Conservation (phyloP, 2,113 vertebrate genomes). For the Stegastes partitus region DNA sequence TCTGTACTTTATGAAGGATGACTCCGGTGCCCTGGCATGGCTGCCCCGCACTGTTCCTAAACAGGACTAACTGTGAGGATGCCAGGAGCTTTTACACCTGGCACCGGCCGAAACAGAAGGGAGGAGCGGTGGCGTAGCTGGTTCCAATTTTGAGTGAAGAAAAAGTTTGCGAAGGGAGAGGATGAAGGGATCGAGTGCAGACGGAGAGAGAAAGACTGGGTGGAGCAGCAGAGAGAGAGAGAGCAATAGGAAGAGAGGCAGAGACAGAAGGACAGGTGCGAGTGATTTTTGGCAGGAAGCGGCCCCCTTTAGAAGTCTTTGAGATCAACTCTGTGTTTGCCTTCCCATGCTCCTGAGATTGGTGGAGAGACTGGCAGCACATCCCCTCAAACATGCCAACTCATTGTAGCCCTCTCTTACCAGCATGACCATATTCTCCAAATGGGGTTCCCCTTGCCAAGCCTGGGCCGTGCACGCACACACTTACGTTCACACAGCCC, state of each 20-base stretch:
- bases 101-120: conserved; percentile 62
- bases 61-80: conserved; percentile 63
- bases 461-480: neutral
- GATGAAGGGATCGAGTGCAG: conserved; percentile 60
- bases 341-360: conserved; percentile 83
- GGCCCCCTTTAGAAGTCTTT: conserved; percentile 75
- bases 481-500: neutral
- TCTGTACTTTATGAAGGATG: conserved; percentile 52
- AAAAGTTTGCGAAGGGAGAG: conserved; percentile 52
- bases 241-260: conserved; percentile 42
- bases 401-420: conserved; percentile 59
- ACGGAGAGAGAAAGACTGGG: conserved; percentile 47
- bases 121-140: conserved; percentile 18
- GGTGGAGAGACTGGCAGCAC: conserved; percentile 69
- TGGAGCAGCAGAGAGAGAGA: conserved; percentile 38
- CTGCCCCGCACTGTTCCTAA: conserved; percentile 51
- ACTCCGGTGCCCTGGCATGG: conserved; percentile 67
- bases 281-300: conserved; percentile 80
- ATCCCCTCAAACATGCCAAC: conserved; percentile 56
- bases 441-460: conserved; percentile 59
- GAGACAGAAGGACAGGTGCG: conserved; percentile 81
- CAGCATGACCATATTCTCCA: conserved; percentile 57
- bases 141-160: conserved; percentile 38
- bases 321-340: conserved; percentile 83
- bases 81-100: conserved; percentile 81